Base-by-base conservation (phyloP, 37 sponge, comb jelly and placozoan genomes). In the Mnemiopsis leidyi region DNA sequence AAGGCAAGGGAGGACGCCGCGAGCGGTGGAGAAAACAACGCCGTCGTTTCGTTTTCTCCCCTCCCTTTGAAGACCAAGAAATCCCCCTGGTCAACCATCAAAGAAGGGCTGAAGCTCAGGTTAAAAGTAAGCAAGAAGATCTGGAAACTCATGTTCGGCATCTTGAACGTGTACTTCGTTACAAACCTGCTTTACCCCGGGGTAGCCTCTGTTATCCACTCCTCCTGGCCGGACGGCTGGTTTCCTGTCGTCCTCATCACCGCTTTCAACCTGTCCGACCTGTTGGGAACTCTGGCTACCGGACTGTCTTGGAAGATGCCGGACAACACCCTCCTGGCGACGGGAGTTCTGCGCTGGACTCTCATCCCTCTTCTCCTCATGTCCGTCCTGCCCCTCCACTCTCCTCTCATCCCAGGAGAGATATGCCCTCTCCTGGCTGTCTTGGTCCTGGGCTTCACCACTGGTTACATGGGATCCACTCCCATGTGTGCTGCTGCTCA, bases 121-220 rank as follows among this genome's bases (percentile, higher is more conserved):
- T 1, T 38, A 3, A 32, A 3, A 16, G 76, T 97, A 13, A 69
- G 93, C 23, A 76, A 61, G 77, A 93, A 94, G 39, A 94, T 97
- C 36, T 97, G 96, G 97, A 38, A 82, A 40, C 83, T 93, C 38
- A 93, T 95, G 69, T 71, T 95, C 1, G 76, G 95, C 34, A 93
- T 96, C 67, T 93, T 94, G 35, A 18, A 88, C 36, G 82, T 40
- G 76, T 97, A 92, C 94, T 93, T 95, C 36, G 61, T 96, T 31
- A 97, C 97, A 16, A 88, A 96, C 35, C 94, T 97, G 2, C 79
- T 97, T 68, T 97, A 95, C 90, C 97, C 97, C 69, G 96, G 97
- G 0, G 69, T 97, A 20, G 93, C 95, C 32, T 69, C 93, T 28
- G 93, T 97, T 0, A 95, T 94, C 67, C 69, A 94, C n/a, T 94